Base-by-base conservation (phyloP, 2,888 invertebrate genomes). In the Drosophila pegasa region DNA sequence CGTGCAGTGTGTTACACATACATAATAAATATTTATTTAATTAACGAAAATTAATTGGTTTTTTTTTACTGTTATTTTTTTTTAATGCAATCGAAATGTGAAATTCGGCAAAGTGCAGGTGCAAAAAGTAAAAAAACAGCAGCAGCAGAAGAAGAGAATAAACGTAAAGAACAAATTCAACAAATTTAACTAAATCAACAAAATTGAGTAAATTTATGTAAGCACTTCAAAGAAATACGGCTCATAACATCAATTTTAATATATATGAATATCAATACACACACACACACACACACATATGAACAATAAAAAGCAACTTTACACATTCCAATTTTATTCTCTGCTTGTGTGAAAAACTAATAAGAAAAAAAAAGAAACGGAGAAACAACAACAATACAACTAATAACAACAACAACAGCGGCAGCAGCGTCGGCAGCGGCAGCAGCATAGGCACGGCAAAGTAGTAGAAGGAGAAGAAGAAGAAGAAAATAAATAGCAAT, bases 401-500 rank as follows among this genome's bases (percentile, higher is more conserved):
- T n/a, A 80, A 61, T 59, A 76, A 38, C 52, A 69, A 61, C 31
- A 71, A 51, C 43, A 59, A 41, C 40, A 61, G 12, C 55, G 59
- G 5, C 43, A 61, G 4, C 48, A 58, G 10, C 27, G 25, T 9
- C 27, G n/a, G 20, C 57, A 48, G 22, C 47, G 60, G 29, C 45
- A 61, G 59, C 58, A 40, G 43, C 61, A 75, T 58, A 78, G 73
- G 73, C 73, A 75, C 73, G 61, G 61, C 64, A 65, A 61, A 78
- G 72, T 65, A 71, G 85, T 78, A 72, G 78, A 0, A 45, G 43
- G 0, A 45, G 43, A 45, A 45, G 43, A 78, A 84, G 65, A 71
- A 79, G 84, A 81, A 76, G 81, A 81, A 85, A 82, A 86, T 72
- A 77, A 86, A 83, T 72, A 86, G 75, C 78, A 82, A 88, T 85